A percentile compares a stretch with the other conserved stretches of the same genome.
These are phyloP conservation scores for Ectobius pallidus DNA, from an alignment of 2,888 invertebrate genomes.

Conservation along the genomic window DNA sequence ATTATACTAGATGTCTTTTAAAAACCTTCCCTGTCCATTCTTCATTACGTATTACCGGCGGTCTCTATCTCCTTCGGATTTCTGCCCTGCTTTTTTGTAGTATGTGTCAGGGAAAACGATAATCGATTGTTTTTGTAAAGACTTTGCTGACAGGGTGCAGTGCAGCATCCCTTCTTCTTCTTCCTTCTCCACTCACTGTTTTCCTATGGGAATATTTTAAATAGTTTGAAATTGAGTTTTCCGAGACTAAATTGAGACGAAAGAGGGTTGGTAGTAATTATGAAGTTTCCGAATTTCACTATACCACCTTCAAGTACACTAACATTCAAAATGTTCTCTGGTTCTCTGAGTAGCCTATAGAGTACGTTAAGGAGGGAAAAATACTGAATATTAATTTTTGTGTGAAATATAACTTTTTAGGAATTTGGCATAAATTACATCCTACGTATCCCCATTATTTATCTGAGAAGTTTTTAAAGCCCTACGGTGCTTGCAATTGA, in stretches of 20 bases:
- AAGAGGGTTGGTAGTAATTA: slow-evolving; percentile 24
- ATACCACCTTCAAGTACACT: background rate
- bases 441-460: too few relatives aligned
- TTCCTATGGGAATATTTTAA: slow-evolving; percentile 28
- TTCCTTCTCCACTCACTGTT: background rate
- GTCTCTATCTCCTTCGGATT: too few relatives aligned
- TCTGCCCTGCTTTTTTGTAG: background rate
- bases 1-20: background rate
- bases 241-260: slow-evolving; percentile 28
- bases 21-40: too few relatives aligned
- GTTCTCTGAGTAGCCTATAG: too few relatives aligned
- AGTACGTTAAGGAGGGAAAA: too few relatives aligned
- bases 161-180: background rate
- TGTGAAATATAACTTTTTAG: too few relatives aligned
- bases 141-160: slow-evolving; percentile 2
- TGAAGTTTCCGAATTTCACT: slow-evolving; percentile 29
- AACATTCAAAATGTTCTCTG: background rate
- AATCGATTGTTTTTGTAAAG: slow-evolving; percentile 18
- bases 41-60: too few relatives aligned
- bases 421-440: too few relatives aligned
- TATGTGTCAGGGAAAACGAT: slow-evolving; percentile 8
- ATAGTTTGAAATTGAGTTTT: slow-evolving; percentile 31
- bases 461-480: too few relatives aligned
- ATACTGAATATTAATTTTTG: too few relatives aligned
- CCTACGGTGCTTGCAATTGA: too few relatives aligned